Conservation (phyloP, 2,113 vertebrate species). For the Apus apus region DNA sequence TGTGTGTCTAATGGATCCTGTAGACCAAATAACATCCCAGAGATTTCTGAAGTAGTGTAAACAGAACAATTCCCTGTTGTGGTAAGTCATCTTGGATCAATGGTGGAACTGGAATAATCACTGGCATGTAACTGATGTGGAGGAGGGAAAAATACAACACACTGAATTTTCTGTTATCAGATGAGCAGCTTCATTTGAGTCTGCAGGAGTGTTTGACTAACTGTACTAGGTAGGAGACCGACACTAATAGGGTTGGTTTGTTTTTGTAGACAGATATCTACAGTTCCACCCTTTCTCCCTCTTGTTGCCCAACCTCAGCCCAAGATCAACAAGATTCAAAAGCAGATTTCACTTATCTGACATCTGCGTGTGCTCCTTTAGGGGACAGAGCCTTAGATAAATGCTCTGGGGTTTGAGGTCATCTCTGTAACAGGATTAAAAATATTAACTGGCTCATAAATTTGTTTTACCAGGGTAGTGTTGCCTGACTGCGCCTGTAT, state of each 20-base stretch:
- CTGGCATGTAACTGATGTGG: slow-evolving; percentile 27
- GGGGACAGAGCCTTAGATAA: slow-evolving; percentile 39
- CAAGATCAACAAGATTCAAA: slow-evolving; percentile 45
- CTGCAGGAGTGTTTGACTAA: not conserved
- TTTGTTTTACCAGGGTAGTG: slow-evolving; percentile 42
- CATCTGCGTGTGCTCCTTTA: slow-evolving; percentile 31
- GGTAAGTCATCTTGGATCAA: slow-evolving; percentile 55
- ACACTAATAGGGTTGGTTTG: not conserved
- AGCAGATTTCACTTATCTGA: slow-evolving; percentile 40
- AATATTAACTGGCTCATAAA: slow-evolving; percentile 61
- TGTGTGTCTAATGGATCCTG: slow-evolving; percentile 30
- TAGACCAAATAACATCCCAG: slow-evolving; percentile 40
- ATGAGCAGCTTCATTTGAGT: not conserved
- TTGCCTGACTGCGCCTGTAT: slow-evolving; percentile 53
- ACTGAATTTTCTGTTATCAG: not conserved
- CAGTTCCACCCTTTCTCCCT: not conserved
- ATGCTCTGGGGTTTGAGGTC: slow-evolving; percentile 47
- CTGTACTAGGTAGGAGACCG: not conserved
- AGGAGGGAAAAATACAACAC: not conserved
- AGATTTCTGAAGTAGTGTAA: slow-evolving; percentile 3
- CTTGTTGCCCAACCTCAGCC: not conserved
- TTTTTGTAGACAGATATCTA: slow-evolving; percentile 16
- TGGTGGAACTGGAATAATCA: not conserved
- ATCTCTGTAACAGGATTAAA: slow-evolving; percentile 67
- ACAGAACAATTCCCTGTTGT: slow-evolving; percentile 40